Evolutionary conservation across 2,113 vertebrate genomes (phyloP), one percentile per base, ranked within the genome.

Genomic region (Laticauda colubrina): DNA sequence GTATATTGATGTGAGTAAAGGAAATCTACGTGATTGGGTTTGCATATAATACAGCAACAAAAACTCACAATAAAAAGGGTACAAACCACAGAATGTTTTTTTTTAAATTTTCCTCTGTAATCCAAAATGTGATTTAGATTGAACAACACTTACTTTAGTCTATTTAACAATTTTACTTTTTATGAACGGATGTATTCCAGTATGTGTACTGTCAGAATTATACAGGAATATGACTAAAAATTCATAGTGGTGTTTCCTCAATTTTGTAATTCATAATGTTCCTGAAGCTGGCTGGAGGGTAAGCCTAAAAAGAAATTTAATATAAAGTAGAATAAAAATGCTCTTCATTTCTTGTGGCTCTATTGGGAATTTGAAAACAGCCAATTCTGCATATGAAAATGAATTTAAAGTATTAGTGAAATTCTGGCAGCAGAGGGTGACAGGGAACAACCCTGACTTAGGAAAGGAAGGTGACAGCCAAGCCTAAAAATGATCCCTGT

Each of bases 91-190:
- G 34, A 34, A 90, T 3, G 0, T 4, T 0, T 64, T 59, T 90
- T 94, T 0, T 54, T 9, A 1, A 7, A 51, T 88, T 94, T 3
- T 81, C 34, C 34, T 87, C 8, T 48, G 86, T 39, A 8, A 57
- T 93, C 56, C 87, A 81, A 92, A 95, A 90, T 14, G 6, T 4
- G 12, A 6, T 24, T 85, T 53, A 20, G 8, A 2, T 1, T 2
- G 0, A 0, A 0, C 4, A 75, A 15, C 48, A 88, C 10, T 55
- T 81, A n/a, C 39, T 48, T 9, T 14, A 91, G 23, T 20, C 11
- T 91, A 4, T 43, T 39, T 20, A 24, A 34, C 53, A n/a, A 43
- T 48, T 20, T 81, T 81, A 81, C 6, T 39, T 81, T 81, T 81
- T 75, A 81, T 81, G 69, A 81, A 29, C 10, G 55, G 55, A 18